phyloP scores from a whole-genome alignment of 2,888 invertebrate species.

The Caenorhabditis uteleia region DNA sequence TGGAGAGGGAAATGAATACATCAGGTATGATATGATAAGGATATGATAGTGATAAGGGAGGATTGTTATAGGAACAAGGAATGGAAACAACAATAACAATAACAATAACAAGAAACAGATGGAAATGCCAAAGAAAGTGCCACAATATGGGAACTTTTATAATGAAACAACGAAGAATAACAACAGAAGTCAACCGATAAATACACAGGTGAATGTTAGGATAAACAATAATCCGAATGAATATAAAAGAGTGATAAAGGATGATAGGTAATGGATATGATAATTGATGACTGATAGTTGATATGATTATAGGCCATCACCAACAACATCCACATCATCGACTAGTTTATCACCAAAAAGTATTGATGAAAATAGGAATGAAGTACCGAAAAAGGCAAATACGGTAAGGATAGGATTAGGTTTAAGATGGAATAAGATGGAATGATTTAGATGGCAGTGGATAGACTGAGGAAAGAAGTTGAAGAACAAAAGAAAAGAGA shows the following conservation, averaged over 20 bases:
- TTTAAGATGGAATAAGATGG: neutral
- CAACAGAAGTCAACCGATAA: too few species aligned
- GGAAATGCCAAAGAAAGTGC: slow-evolving; percentile 22
- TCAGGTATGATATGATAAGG: neutral
- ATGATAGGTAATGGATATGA: too few species aligned
- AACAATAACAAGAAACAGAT: slow-evolving; percentile 4
- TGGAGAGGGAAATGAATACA: slow-evolving; percentile 12
- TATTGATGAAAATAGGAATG: slow-evolving; percentile 28
- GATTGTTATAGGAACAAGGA: neutral
- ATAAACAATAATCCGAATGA: too few species aligned
- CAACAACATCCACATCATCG: slow-evolving; percentile 5
- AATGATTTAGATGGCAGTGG: slow-evolving; percentile 12
- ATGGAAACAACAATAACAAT: slow-evolving; percentile 15
- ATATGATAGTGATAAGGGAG: neutral
- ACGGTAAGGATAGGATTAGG: neutral
- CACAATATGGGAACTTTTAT: too few species aligned
- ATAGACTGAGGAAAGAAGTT: slow-evolving; percentile 18
- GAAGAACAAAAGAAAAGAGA: slow-evolving; percentile 24
- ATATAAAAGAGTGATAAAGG: too few species aligned
- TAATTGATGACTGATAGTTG: slow-evolving; percentile 14
- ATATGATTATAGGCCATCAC: slow-evolving; percentile 4
- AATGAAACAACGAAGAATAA: too few species aligned
- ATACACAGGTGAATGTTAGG: too few species aligned
- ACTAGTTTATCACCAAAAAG: slow-evolving; percentile 7
- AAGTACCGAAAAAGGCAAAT: slow-evolving; percentile 6